phyloP scores from a whole-genome alignment of 2,113 vertebrate species.

The Columba janthina region DNA sequence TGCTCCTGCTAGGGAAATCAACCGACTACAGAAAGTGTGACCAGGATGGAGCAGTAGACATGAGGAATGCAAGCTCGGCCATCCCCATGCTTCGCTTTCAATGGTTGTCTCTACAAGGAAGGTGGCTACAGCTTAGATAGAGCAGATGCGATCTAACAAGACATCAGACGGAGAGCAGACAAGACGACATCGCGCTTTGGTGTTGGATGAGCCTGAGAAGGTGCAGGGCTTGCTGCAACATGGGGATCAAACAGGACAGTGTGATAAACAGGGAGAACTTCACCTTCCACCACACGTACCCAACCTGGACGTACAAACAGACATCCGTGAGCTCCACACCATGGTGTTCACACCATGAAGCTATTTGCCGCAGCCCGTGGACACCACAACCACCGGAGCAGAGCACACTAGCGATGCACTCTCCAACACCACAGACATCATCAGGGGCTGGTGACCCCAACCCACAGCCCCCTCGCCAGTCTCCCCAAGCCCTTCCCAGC shows the following conservation, averaged over 20 bases:
- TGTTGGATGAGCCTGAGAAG: not conserved
- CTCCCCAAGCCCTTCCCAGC: not conserved
- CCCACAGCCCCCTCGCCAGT: not conserved
- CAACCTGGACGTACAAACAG: accelerated
- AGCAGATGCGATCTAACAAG: not conserved
- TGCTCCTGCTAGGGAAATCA: not conserved
- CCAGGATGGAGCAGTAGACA: not conserved
- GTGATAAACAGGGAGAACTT: not conserved
- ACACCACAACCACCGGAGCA: not conserved
- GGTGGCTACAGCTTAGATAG: not conserved
- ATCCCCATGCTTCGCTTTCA: not conserved
- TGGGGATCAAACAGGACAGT: not conserved
- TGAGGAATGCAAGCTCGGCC: not conserved
- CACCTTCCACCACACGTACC: not conserved
- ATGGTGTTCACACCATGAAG: not conserved
- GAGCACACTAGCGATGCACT: not conserved
- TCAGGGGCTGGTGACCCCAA: not conserved
- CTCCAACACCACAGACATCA: accelerated
- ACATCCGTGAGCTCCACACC: accelerated
- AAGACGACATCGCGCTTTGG: not conserved
- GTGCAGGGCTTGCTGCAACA: not conserved
- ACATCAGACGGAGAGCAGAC: not conserved
- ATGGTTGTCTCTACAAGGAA: not conserved
- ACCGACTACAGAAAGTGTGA: not conserved
- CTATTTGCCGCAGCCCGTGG: not conserved